These are phyloP conservation scores for Portevinia maculata DNA, from an alignment of 2,888 invertebrate genomes.

Conservation along the genomic window DNA sequence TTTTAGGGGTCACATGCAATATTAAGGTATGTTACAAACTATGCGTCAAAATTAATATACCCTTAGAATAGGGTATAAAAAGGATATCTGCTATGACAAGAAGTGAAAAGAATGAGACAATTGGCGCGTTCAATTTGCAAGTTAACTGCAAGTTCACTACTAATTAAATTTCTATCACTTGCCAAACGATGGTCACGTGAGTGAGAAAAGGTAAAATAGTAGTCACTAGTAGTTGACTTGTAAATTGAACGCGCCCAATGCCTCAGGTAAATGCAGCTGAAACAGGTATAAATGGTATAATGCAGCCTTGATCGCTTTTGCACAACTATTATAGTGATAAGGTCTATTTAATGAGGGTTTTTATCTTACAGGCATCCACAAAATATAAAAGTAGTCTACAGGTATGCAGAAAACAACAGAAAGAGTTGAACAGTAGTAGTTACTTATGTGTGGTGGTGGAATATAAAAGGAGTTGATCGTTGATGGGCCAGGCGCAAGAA, in stretches of 20 bases:
- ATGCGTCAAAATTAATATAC: too few relatives aligned
- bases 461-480: slow-evolving; percentile 13
- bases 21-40: too few relatives aligned
- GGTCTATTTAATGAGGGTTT: slow-evolving; percentile 44
- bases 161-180: too few relatives aligned
- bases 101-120: too few relatives aligned
- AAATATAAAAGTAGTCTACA: slow-evolving; percentile 16
- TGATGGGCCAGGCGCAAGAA: slow-evolving; percentile 17
- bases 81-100: too few relatives aligned
- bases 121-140: too few relatives aligned
- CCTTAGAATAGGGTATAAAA: too few relatives aligned
- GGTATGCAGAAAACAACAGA: slow-evolving; percentile 23
- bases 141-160: too few relatives aligned
- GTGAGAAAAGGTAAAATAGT: too few relatives aligned
- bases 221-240: slow-evolving; percentile 2
- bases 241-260: not conserved
- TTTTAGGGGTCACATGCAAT: too few relatives aligned
- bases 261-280: slow-evolving; percentile 1
- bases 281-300: slow-evolving; percentile 12
- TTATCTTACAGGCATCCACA: slow-evolving; percentile 47
- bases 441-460: not conserved
- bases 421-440: slow-evolving; percentile 21
- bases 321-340: slow-evolving; percentile 43
- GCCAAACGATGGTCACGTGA: too few relatives aligned
- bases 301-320: slow-evolving; percentile 9